Evolutionary conservation across 53 echinoderm and acorn worm species (phyloP), one percentile per base, ranked within the genome.

Genomic region (Echinarachnius parma): DNA sequence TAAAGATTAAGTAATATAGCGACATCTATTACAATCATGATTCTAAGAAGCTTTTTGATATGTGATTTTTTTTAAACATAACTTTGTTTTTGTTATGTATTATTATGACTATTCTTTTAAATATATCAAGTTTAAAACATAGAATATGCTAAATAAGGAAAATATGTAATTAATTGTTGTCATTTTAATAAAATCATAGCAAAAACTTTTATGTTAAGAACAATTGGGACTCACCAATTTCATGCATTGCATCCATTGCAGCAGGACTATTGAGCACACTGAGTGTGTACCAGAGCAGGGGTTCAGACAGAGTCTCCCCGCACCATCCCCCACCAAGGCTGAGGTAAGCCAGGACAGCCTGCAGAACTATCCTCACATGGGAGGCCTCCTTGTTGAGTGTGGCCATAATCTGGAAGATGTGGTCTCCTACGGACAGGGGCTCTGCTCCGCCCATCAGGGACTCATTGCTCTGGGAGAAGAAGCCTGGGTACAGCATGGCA

Each of bases 371-470:
- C 65, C 86, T 81, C 53, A 88, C 85, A 27, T 85, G 82, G 14
- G 88, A 76, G 19, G 92, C 92, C 61, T 88, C 92, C 61, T 62
- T 61, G 30, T 82, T 83, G 22, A 98, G 77, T 21, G 87, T 83
- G 45, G 84, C 82, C 33, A 98, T 78, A 29, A 92, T 79, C 74
- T 98, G 98, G 61, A 88, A 98, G 72, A 98, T 85, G 60, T 91
- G 78, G 44, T 91, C 91, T 24, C 91, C 91, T 10, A 86, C 80
- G 3, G 91, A 91, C n/a, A 91, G 60, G 14, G 91, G 83, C 37
- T 91, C 91, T 60, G 83, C 77, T 58, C 68, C 50, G 15, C 79
- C 71, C 31, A 94, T 57, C 3, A 80, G 58, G 1, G 76, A 47
- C 34, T 63, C 54, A 19, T 66, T 62, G 54, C 82, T 82, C 46